Conservation (phyloP, 2,888 invertebrate species). For the Cheilosia scutellata region DNA sequence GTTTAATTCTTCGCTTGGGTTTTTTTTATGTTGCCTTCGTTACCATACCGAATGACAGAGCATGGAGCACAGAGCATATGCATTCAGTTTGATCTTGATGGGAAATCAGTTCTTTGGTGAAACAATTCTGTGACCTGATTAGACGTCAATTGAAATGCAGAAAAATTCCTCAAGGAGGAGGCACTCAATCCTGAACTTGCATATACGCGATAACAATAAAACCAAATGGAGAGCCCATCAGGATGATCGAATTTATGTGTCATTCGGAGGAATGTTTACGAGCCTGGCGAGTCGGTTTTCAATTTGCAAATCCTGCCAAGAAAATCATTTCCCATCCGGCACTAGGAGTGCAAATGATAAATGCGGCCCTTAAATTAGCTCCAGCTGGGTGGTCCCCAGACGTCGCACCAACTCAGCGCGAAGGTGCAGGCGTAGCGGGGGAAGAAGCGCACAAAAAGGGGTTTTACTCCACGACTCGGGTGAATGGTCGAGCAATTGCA, state of each 20-base stretch:
- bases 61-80: no score
- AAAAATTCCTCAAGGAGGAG: constrained; percentile 8
- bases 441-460: not conserved
- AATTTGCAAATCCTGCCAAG: constrained; percentile 10
- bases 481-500: constrained; percentile 28
- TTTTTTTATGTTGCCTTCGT: not conserved
- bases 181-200: constrained; percentile 1
- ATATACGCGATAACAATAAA: constrained; percentile 32
- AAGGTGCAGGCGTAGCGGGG: not conserved
- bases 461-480: constrained; percentile 6
- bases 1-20: constrained; percentile 38
- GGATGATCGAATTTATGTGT: constrained; percentile 52
- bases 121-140: constrained; percentile 70
- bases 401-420: not conserved
- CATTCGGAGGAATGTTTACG: constrained; percentile 48
- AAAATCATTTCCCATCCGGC: constrained; percentile 10
- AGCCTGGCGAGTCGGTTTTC: constrained; percentile 4
- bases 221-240: constrained; percentile 11
- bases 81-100: constrained; percentile 58
- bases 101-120: constrained; percentile 40
- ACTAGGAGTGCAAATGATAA: constrained; percentile 45
- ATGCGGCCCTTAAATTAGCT: constrained; percentile 61
- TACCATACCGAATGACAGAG: constrained; percentile 27
- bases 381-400: constrained; percentile 59
- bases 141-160: constrained; percentile 32